phyloP scores from a whole-genome alignment of 2,113 vertebrate genomes.

The Hippocampus comes region DNA sequence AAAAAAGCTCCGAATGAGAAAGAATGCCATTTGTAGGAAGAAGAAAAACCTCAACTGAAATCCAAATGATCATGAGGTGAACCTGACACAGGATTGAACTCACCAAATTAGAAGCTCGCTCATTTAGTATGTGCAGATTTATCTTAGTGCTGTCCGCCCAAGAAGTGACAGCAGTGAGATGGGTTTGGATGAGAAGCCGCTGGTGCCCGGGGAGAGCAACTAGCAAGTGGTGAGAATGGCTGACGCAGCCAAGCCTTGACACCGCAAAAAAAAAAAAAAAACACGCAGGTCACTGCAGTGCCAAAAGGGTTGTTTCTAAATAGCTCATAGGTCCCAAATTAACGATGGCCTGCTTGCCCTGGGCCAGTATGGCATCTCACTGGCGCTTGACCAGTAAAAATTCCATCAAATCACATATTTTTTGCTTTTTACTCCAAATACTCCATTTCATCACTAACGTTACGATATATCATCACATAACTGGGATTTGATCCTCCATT shows the following conservation, averaged over 20 bases:
- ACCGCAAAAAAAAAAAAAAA: slow-evolving; percentile 5
- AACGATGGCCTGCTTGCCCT: too few species aligned
- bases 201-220: slow-evolving; percentile 22
- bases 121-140: neutral
- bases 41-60: neutral
- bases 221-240: slow-evolving; percentile 20
- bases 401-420: too few species aligned
- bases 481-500: too few species aligned
- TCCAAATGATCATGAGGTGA: neutral
- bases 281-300: slow-evolving; percentile 7
- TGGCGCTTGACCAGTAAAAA: too few species aligned
- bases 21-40: neutral
- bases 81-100: neutral
- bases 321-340: neutral
- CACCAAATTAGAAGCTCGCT: neutral
- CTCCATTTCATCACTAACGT: too few species aligned
- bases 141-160: neutral
- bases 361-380: too few species aligned
- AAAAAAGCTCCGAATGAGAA: neutral
- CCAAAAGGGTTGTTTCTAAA: slow-evolving; percentile 3
- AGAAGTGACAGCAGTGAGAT: slow-evolving; percentile 16
- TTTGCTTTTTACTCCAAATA: too few species aligned
- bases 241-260: slow-evolving; percentile 41
- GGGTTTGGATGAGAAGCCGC: slow-evolving; percentile 20
- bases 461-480: too few species aligned